phyloP scores from a whole-genome alignment of 2,888 invertebrate species.

The Platycnemis pennipes region DNA sequence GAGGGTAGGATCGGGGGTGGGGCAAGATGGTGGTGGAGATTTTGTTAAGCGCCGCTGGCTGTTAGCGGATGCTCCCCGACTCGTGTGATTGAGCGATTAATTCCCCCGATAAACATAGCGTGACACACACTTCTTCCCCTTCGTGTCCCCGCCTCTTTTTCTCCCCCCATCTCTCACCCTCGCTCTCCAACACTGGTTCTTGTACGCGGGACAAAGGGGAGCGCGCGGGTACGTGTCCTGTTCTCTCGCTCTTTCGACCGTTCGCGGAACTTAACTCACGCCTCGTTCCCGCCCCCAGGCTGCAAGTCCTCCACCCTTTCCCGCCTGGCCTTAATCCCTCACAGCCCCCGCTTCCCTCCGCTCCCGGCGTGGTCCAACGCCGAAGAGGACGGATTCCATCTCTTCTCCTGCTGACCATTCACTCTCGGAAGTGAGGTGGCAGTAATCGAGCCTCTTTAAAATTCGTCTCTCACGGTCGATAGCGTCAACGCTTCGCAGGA shows the following conservation, averaged over 20 bases:
- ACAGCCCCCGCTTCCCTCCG: not conserved
- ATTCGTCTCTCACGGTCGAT: not conserved
- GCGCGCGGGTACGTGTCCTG: not conserved
- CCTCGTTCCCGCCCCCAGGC: not conserved
- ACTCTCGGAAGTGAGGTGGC: not conserved
- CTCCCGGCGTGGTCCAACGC: not conserved
- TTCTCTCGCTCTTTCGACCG: not conserved
- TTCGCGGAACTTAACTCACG: not conserved
- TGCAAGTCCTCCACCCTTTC: not conserved
- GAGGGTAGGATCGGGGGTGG: not conserved
- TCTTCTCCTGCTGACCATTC: no score
- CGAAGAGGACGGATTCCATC: not conserved
- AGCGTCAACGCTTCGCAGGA: no score
- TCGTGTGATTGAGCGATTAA: slow-evolving; percentile 61
- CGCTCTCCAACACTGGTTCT: slow-evolving; percentile 9
- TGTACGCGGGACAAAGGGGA: not conserved
- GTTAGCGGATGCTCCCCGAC: slow-evolving; percentile 44
- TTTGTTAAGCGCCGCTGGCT: slow-evolving; percentile 35
- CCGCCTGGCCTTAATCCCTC: not conserved
- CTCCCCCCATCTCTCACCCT: not conserved
- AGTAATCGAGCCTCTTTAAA: not conserved
- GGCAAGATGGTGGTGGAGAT: slow-evolving; percentile 20
- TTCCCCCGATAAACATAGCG: slow-evolving; percentile 61
- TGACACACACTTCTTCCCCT: not conserved
- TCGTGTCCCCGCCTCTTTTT: not conserved